Base-by-base conservation (phyloP, 2,888 invertebrate genomes). In the Archips crataeganus region DNA sequence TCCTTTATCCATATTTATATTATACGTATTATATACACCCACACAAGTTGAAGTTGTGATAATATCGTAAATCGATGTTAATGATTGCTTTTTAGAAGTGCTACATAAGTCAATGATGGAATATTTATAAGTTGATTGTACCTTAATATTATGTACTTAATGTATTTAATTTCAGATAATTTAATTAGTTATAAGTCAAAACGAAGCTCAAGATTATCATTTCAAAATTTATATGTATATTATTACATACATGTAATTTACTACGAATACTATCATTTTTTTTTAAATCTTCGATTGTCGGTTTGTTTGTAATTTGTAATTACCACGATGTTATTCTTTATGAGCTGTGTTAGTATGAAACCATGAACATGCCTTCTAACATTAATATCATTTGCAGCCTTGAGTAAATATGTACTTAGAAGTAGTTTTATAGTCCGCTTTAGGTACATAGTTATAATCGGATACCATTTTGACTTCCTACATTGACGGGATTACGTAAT, bases 321-420 rank as follows among this genome's bases (percentile, higher is more conserved):
- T 51, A 32, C 34, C 60, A 72, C 32, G 42, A 32, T 23, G 32
- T 54, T 68, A 36, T 15, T 45, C 32, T 69, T 64, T 59, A 49
- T 73, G 63, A 73, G 49, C 59, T 64, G 67, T 68, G 62, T 67
- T 67, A 67, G 45, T 67, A 36, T 64, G 63, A 69, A 69, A 87
- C 92, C 92, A 88, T 85, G 91, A 92, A 91, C 90, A 92, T 92
- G 92, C 92, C 92, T 92, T 92, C 86, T 87, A 84, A 81, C 82
- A 81, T 80, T 88, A 82, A 79, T 82, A 71, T 83, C 84, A 84
- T 85, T 83, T 79, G 86, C 89, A 87, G 86, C 88, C 87, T 84
- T 85, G 81, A 79, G 75, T 79, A 81, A 81, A 77, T 82, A 80
- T 77, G 75, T 77, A 80, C 77, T 80, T 82, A 79, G 78, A 80